Evolutionary conservation across 2,797 vertebrate species (phyloP).

Genomic region (Avahi laniger): DNA sequence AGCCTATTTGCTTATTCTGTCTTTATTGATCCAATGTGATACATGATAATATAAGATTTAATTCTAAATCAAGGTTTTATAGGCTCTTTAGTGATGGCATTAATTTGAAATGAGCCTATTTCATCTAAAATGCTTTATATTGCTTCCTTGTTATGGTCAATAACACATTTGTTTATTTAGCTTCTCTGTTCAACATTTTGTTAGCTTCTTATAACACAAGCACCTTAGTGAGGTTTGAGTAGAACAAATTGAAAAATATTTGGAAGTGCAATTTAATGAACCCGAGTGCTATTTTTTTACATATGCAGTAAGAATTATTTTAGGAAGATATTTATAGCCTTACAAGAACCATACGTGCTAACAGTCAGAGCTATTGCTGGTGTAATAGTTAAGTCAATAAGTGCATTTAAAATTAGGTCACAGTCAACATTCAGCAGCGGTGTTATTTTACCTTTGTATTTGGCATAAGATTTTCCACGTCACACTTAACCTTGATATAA

Average conservation of each 20-base stretch:
- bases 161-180: conserved; percentile 37
- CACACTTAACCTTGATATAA: conserved; percentile 12
- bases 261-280: neutral
- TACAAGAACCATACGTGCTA: neutral
- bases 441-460: neutral
- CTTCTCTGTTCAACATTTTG: neutral
- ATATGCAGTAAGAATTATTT: conserved; percentile 37
- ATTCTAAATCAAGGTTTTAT: conserved; percentile 47
- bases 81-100: neutral
- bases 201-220: neutral
- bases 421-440: neutral
- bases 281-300: neutral
- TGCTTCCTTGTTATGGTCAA: neutral
- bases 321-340: conserved; percentile 11
- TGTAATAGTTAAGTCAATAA: conserved; percentile 36
- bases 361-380: conserved; percentile 25
- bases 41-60: conserved; percentile 27
- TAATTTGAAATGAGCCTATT: conserved; percentile 39
- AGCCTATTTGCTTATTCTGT: neutral
- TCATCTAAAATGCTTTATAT: conserved; percentile 6
- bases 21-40: conserved; percentile 12
- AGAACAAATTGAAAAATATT: conserved; percentile 30
- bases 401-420: conserved; percentile 42
- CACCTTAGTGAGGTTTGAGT: neutral
- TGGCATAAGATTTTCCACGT: neutral